Evolutionary conservation across 2,113 vertebrate genomes (phyloP).

Genomic region (Rattus rattus): DNA sequence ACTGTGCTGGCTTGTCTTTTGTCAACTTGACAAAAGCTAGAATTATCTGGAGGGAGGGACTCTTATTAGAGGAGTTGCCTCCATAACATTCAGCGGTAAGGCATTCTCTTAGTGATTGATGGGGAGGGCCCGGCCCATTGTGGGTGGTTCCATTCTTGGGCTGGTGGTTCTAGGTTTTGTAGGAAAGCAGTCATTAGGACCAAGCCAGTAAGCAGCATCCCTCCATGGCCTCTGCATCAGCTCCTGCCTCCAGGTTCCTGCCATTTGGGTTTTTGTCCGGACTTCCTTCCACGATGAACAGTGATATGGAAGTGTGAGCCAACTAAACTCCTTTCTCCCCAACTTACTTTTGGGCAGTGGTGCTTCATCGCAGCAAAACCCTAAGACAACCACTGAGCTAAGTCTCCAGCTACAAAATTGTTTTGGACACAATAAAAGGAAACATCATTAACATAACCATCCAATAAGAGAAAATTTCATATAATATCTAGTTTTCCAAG

Average conservation of each 20-base stretch:
- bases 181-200: background rate
- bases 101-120: background rate
- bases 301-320: background rate
- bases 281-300: background rate
- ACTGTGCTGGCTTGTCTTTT: background rate
- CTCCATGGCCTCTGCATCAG: background rate
- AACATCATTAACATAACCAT: background rate
- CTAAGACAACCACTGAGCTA: background rate
- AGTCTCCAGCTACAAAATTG: background rate
- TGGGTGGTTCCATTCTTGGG: background rate
- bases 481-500: conserved; percentile 7
- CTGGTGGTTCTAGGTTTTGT: background rate
- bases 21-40: background rate
- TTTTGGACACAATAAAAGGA: background rate
- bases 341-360: background rate
- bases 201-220: background rate
- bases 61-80: background rate
- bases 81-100: background rate
- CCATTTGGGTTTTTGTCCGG: background rate
- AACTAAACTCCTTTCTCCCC: background rate
- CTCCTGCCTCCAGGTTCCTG: background rate
- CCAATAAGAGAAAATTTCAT: conserved; percentile 12
- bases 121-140: background rate
- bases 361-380: background rate
- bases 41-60: background rate